phyloP scores from a whole-genome alignment of 2,888 invertebrate genomes.

The Phlogophora meticulosa region DNA sequence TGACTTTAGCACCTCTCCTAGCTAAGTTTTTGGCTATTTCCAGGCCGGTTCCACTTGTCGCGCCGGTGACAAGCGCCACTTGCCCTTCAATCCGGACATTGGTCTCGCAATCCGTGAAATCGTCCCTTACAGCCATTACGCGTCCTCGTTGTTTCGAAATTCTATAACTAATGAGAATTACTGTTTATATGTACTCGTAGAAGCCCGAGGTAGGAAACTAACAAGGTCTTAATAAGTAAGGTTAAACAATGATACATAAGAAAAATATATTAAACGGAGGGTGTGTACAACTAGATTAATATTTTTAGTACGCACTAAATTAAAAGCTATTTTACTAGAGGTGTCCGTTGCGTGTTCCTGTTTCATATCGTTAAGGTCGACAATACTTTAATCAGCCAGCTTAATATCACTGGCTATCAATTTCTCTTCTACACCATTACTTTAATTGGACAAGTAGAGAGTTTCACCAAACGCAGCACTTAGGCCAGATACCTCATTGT shows the following conservation, averaged over 20 bases:
- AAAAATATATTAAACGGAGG: background rate
- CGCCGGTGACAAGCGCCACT: slow-evolving; percentile 84
- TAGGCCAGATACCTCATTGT: background rate
- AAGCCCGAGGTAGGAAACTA: background rate
- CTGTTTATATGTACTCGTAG: background rate
- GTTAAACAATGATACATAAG: background rate
- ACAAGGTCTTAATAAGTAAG: slow-evolving; percentile 29
- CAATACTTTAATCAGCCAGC: background rate
- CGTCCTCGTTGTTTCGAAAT: slow-evolving; percentile 25
- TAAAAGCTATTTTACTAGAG: background rate
- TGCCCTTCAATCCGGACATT: slow-evolving; percentile 76
- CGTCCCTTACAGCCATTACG: slow-evolving; percentile 69
- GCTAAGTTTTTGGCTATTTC: slow-evolving; percentile 85
- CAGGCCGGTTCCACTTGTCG: slow-evolving; percentile 80
- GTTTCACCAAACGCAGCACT: background rate
- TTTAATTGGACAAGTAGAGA: background rate
- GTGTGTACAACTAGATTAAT: background rate
- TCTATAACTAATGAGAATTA: slow-evolving; percentile 46
- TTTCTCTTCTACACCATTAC: background rate
- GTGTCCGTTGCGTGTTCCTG: background rate
- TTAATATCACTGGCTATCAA: background rate
- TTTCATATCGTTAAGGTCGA: background rate
- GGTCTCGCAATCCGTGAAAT: slow-evolving; percentile 77
- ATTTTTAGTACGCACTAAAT: background rate
- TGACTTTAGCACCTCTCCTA: slow-evolving; percentile 89